phyloP scores from a whole-genome alignment of 2,797 vertebrate species.

The Mycteria americana region DNA sequence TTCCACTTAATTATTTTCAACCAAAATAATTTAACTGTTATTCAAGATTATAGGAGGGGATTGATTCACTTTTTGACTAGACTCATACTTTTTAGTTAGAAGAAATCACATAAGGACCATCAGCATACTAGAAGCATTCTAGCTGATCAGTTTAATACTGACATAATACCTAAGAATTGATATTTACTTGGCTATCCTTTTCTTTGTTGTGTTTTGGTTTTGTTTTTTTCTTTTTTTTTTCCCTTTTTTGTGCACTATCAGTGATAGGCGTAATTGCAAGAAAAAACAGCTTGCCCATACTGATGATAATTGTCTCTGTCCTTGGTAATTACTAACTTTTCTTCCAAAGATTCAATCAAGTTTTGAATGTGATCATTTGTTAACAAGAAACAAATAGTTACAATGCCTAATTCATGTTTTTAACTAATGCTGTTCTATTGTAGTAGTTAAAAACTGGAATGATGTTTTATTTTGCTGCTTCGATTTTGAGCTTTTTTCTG shows the following conservation, averaged over 20 bases:
- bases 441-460: not conserved
- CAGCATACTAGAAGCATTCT: not conserved
- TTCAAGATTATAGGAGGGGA: not conserved
- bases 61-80: not conserved
- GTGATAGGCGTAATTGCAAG: not conserved
- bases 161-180: not conserved
- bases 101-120: not conserved
- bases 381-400: not conserved
- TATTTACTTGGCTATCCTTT: not conserved
- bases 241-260: not conserved
- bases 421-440: not conserved
- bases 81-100: not conserved
- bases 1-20: not conserved
- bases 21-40: not conserved
- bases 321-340: not conserved
- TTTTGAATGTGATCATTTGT: not conserved
- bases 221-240: fast-evolving
- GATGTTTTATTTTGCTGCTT: not conserved
- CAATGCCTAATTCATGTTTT: not conserved
- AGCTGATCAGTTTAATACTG: not conserved
- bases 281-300: not conserved
- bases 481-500: not conserved
- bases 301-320: not conserved
- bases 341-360: not conserved
- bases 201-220: not conserved